Conservation (phyloP, 1,140 invertebrate species). For the Bombus pyrosoma region DNA sequence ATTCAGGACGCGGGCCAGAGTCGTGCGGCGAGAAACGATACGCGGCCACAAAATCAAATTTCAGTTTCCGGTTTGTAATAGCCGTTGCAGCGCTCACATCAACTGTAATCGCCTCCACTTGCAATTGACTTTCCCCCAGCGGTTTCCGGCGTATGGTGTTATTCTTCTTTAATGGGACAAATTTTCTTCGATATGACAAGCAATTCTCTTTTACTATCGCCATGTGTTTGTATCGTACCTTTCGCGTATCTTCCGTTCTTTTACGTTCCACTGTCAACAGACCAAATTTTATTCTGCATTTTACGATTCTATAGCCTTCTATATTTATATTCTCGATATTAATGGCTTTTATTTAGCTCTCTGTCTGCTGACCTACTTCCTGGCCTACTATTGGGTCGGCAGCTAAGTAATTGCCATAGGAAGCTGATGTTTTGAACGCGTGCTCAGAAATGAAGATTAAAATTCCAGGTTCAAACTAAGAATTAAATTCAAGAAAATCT, state of each 20-base stretch:
- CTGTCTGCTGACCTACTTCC: too few species aligned
- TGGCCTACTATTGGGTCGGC: too few species aligned
- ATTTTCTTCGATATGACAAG: background rate
- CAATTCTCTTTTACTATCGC: background rate
- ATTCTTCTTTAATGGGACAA: background rate
- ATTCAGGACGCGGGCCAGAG: constrained; percentile 37
- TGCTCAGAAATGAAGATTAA: too few species aligned
- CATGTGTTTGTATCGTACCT: background rate
- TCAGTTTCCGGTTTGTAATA: constrained; percentile 18
- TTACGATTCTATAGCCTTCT: too few species aligned
- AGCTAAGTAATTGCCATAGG: too few species aligned
- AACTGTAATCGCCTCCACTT: constrained; percentile 6
- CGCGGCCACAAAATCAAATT: constrained; percentile 42
- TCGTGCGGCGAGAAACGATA: constrained; percentile 37
- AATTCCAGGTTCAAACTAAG: too few species aligned
- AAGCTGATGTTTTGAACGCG: too few species aligned
- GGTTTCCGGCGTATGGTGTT: background rate
- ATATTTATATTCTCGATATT: too few species aligned
- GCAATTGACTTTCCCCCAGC: background rate
- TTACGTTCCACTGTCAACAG: background rate
- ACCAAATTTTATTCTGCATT: too few species aligned
- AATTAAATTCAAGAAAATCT: too few species aligned
- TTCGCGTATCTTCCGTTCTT: background rate
- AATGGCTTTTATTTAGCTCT: too few species aligned
- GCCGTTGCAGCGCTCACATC: constrained; percentile 16